Evolutionary conservation across 1,140 invertebrate species (phyloP).

Genomic region (Oedothorax gibbosus): DNA sequence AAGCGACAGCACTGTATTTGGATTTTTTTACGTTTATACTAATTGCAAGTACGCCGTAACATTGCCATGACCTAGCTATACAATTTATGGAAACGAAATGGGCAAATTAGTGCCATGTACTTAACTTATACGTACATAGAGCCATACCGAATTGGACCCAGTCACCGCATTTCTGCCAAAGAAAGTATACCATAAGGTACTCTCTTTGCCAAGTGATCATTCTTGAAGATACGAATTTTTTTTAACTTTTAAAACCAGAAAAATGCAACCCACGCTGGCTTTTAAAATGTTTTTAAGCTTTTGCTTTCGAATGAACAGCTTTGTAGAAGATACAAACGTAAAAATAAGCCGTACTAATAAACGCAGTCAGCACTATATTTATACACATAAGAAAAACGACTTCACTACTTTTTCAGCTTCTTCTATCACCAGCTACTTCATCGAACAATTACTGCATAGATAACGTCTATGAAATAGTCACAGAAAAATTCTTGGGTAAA

Average conservation of each 20-base stretch:
- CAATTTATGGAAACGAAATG: too few relatives aligned
- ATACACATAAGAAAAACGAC: conserved; percentile 10
- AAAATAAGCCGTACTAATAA: conserved; percentile 8
- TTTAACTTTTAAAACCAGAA: conserved; percentile 18
- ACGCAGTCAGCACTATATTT: conserved; percentile 27
- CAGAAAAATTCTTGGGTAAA: conserved; percentile 38
- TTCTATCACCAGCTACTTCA: conserved; percentile 30
- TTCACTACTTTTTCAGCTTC: conserved; percentile 25
- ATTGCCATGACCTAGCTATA: too few relatives aligned
- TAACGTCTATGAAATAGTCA: conserved; percentile 13
- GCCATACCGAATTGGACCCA: too few relatives aligned
- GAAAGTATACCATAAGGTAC: too few relatives aligned
- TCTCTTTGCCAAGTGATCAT: too few relatives aligned
- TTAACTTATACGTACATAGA: too few relatives aligned
- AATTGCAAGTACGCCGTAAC: too few relatives aligned
- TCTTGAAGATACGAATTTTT: too few relatives aligned
- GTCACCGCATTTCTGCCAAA: too few relatives aligned
- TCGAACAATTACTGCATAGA: conserved; percentile 17
- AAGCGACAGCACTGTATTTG: too few relatives aligned
- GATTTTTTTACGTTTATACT: too few relatives aligned
- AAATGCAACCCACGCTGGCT: conserved; percentile 28
- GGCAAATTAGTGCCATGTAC: too few relatives aligned
- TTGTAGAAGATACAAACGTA: conserved; percentile 16
- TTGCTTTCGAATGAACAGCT: conserved; percentile 7
- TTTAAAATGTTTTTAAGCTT: conserved; percentile 39